Evolutionary conservation across 2,797 vertebrate species (phyloP).

Genomic region (Myoxocephalus aenaeus): DNA sequence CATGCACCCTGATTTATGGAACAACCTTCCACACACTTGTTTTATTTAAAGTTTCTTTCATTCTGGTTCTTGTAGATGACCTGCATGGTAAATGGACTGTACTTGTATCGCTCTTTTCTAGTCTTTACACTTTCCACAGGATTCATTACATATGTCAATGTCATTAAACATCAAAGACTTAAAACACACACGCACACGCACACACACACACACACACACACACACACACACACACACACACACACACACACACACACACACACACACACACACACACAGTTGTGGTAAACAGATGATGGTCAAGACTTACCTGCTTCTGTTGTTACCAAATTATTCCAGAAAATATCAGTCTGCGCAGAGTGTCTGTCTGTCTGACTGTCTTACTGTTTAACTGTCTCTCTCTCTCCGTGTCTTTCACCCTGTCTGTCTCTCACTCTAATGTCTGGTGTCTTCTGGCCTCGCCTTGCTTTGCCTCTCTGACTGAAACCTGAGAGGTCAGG

Average conservation of each 20-base stretch:
- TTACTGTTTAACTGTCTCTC: conserved; percentile 2
- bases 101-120: too few species aligned
- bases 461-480: conserved; percentile 43
- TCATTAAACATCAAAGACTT: not conserved
- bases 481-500: conserved; percentile 70
- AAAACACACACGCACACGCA: conserved; percentile 6
- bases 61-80: too few species aligned
- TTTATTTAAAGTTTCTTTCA: too few species aligned
- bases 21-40: too few species aligned
- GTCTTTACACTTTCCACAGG: too few species aligned
- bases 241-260: conserved; percentile 4
- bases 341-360: conserved; percentile 15
- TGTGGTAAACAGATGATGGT: not conserved
- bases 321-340: conserved; percentile 15
- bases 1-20: too few species aligned
- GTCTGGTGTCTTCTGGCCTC: conserved; percentile 41
- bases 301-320: conserved; percentile 46
- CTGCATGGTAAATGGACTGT: too few species aligned
- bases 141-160: not conserved
- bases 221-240: conserved; percentile 7
- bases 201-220: not conserved
- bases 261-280: not conserved
- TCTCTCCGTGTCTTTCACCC: not conserved
- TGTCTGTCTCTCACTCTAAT: conserved; percentile 19
- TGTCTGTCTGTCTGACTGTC: not conserved